Conservation (phyloP, 1,140 invertebrate genomes). For the Coenobita brevimanus region DNA sequence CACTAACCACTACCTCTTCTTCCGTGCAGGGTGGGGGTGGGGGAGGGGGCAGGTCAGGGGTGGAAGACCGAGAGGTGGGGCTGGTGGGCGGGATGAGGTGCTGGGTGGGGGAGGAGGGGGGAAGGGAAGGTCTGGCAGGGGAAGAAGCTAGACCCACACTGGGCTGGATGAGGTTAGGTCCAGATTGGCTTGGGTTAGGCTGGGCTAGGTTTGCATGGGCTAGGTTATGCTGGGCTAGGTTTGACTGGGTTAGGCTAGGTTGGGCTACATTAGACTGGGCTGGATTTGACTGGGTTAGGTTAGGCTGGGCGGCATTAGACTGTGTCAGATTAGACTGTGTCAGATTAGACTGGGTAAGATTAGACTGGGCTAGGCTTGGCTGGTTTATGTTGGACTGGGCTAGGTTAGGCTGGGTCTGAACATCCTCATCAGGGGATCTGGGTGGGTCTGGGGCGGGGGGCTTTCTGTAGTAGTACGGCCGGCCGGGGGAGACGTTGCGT, state of each 20-base stretch:
- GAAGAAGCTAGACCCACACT: too few relatives aligned
- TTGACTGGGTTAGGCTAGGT: conserved; percentile 23
- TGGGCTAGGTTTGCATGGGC: too few relatives aligned
- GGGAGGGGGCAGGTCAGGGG: conserved; percentile 68
- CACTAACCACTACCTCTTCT: conserved; percentile 63
- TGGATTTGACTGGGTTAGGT: not conserved
- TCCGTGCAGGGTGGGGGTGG: conserved; percentile 56
- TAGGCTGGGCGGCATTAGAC: not conserved
- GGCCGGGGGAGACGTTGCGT: conserved; percentile 53
- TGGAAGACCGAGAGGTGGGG: conserved; percentile 62
- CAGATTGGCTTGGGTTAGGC: not conserved
- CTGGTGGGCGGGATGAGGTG: conserved; percentile 45
- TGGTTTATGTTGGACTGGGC: not conserved
- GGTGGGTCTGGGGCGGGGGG: conserved; percentile 69
- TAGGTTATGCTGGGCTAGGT: too few relatives aligned
- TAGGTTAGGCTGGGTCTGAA: not conserved
- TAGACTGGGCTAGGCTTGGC: conserved; percentile 24
- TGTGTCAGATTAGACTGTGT: too few relatives aligned
- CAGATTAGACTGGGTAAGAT: too few relatives aligned
- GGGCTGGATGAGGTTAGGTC: too few relatives aligned
- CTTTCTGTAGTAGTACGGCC: conserved; percentile 68
- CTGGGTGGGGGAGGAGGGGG: conserved; percentile 44
- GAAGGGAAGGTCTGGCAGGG: conserved; percentile 8
- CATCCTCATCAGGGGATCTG: conserved; percentile 34
- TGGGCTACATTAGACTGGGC: not conserved